These are phyloP conservation scores for Zhuqinia jingwanae DNA, from an alignment of 2,888 invertebrate species.

Conservation along the genomic window DNA sequence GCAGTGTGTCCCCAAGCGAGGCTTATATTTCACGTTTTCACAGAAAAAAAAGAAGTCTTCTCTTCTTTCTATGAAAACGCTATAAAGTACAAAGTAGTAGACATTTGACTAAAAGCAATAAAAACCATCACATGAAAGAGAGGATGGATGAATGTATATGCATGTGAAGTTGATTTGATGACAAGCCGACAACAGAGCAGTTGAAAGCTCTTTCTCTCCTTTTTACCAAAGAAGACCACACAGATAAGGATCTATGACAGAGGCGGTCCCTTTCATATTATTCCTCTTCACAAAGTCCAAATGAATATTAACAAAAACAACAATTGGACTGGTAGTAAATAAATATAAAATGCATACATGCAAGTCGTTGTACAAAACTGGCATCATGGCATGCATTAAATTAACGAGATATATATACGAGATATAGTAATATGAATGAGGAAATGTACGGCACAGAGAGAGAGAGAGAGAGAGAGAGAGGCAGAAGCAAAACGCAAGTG, in stretches of 20 bases:
- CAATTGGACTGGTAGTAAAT: constrained; percentile 7
- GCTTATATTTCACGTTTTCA: constrained; percentile 51
- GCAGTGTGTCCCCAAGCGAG: constrained; percentile 52
- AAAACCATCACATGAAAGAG: constrained; percentile 25
- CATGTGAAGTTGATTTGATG: constrained; percentile 60
- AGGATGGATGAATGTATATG: constrained; percentile 38
- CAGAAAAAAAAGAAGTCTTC: background rate
- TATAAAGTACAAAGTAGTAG: background rate
- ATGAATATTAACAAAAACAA: constrained; percentile 46
- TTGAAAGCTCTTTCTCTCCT: constrained; percentile 50
- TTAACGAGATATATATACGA: too few relatives aligned
- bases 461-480: too few relatives aligned
- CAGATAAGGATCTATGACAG: constrained; percentile 66
- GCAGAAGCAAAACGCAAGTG: constrained; percentile 22
- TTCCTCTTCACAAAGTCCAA: constrained; percentile 33
- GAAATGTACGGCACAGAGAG: too few relatives aligned
- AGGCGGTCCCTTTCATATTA: constrained; percentile 60
- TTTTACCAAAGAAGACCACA: constrained; percentile 61
- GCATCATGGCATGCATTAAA: background rate
- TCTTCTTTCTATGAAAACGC: background rate
- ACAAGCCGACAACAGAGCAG: constrained; percentile 63
- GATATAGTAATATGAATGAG: too few relatives aligned
- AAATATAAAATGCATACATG: constrained; percentile 4
- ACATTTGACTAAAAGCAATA: constrained; percentile 22
- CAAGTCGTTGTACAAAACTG: too few relatives aligned